These are phyloP conservation scores for Bellardia pandia DNA, from an alignment of 2,888 invertebrate species.

Conservation along the genomic window DNA sequence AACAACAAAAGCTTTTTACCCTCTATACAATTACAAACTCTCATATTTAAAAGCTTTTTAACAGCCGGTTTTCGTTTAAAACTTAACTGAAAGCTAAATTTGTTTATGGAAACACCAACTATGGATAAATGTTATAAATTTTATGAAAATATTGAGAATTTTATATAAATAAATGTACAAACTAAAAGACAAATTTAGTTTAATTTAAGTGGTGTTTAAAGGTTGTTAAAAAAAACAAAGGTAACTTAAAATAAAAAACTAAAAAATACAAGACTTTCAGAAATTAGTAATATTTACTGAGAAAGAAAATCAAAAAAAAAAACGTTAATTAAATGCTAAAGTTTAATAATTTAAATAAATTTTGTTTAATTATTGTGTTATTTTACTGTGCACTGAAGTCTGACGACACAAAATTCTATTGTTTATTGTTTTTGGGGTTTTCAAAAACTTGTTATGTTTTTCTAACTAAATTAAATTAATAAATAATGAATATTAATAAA, in stretches of 20 bases:
- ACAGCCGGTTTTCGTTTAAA: conserved; percentile 50
- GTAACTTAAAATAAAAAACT: conserved; percentile 32
- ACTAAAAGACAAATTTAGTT: conserved; percentile 67
- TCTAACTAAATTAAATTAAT: background rate
- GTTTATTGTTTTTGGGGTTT: conserved; percentile 28
- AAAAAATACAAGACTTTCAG: background rate
- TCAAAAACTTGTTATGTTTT: background rate
- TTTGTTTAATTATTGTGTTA: conserved; percentile 45
- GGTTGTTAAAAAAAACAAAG: conserved; percentile 59
- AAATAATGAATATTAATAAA: conserved; percentile 8
- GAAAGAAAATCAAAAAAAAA: background rate
- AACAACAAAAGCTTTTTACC: background rate
- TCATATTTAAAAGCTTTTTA: conserved; percentile 28
- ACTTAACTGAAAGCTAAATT: conserved; percentile 37
- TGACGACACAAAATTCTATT: conserved; percentile 38
- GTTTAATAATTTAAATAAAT: conserved; percentile 46
- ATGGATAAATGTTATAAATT: conserved; percentile 39
- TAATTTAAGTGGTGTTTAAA: conserved; percentile 64
- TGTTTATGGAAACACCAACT: conserved; percentile 6
- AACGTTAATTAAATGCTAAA: conserved; percentile 26
- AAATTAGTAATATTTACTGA: conserved; percentile 23
- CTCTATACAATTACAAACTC: conserved; percentile 5
- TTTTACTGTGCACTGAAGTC: conserved; percentile 52
- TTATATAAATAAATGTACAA: conserved; percentile 67
- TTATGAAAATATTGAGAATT: conserved; percentile 51